A percentile compares a stretch with the other conserved stretches of the same genome.
Conservation (phyloP, 2,888 invertebrate species). For the Drosophila picticornis region DNA sequence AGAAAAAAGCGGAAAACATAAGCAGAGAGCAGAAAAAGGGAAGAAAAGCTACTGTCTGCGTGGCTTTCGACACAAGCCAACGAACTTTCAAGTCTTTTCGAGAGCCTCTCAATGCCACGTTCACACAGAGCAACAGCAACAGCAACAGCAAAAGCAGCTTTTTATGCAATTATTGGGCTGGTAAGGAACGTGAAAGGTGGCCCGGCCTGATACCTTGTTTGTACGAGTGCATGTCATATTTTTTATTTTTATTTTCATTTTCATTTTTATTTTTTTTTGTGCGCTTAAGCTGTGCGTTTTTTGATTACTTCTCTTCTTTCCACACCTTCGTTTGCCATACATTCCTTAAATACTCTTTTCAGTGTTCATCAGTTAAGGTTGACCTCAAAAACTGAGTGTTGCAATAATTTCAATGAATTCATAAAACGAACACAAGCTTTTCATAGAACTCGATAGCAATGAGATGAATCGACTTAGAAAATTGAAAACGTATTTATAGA, state of each 20-base stretch:
- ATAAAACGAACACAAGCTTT: neutral
- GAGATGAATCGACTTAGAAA: neutral
- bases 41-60: conserved; percentile 13
- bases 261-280: neutral
- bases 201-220: neutral
- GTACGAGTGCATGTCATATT: neutral
- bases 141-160: conserved; percentile 1
- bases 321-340: neutral
- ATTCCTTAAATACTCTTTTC: neutral
- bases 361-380: neutral
- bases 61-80: conserved; percentile 37
- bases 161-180: neutral
- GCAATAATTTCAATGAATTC: neutral
- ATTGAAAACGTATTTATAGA: neutral
- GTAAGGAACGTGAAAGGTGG: neutral
- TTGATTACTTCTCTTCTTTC: neutral
- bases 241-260: neutral
- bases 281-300: neutral
- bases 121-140: conserved; percentile 31
- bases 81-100: conserved; percentile 48
- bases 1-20: neutral
- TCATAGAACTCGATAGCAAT: neutral
- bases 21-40: neutral
- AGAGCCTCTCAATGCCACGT: conserved; percentile 50
- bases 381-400: neutral